A percentile compares a stretch with the other conserved stretches of the same genome.
Evolutionary conservation across 1,140 invertebrate genomes (phyloP).

Genomic region (Lasioglossum albipes): DNA sequence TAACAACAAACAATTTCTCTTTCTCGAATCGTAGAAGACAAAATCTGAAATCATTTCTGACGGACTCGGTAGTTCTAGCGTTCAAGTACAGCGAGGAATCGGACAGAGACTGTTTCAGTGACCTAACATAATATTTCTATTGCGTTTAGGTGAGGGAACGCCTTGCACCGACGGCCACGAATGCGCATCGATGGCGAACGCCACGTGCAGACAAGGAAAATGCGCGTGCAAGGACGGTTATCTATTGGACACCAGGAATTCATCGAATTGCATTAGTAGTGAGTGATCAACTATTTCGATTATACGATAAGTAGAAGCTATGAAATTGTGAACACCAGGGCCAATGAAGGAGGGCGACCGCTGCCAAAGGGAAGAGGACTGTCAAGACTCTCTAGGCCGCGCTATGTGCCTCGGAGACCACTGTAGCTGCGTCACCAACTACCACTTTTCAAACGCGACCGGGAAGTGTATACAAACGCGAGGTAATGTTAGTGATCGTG

Average conservation of each 20-base stretch:
- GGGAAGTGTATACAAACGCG: conserved; percentile 32
- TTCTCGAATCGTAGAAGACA: no score
- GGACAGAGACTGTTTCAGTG: no score
- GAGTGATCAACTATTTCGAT: conserved; percentile 9
- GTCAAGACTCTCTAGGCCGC: conserved; percentile 47
- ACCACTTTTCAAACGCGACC: conserved; percentile 57
- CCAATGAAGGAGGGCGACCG: conserved; percentile 44
- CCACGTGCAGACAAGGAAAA: conserved; percentile 52
- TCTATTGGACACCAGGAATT: conserved; percentile 59
- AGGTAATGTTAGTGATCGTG: conserved; percentile 31
- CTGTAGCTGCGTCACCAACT: conserved; percentile 51
- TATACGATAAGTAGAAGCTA: neutral
- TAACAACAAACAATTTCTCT: no score
- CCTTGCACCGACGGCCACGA: conserved; percentile 21
- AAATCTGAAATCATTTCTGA: no score
- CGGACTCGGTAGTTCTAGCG: no score
- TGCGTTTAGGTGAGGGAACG: conserved; percentile 50
- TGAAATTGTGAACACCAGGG: conserved; percentile 38
- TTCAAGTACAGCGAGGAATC: no score
- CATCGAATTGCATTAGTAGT: conserved; percentile 65
- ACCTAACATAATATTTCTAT: no score
- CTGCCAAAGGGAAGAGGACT: conserved; percentile 58
- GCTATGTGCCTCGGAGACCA: conserved; percentile 54
- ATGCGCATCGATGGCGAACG: conserved; percentile 58
- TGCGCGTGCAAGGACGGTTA: conserved; percentile 62